Conservation (phyloP, 2,888 invertebrate species). For the Coleophora deauratella region DNA sequence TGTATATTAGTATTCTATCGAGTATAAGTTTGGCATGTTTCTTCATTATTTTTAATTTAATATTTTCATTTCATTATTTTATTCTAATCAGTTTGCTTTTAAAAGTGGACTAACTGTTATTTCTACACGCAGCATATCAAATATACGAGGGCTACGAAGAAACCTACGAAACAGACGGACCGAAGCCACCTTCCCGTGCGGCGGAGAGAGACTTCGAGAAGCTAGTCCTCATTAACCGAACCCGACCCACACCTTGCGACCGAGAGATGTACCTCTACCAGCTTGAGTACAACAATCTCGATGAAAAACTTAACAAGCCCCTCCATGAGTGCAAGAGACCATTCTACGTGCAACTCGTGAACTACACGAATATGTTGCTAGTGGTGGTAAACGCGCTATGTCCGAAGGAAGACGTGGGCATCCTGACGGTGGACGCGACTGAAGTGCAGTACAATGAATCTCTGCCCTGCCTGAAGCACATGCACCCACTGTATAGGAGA, state of each 20-base stretch:
- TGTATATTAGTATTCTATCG: too few species aligned
- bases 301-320: slow-evolving; percentile 64
- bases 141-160: slow-evolving; percentile 69
- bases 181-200: slow-evolving; percentile 53
- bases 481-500: slow-evolving; percentile 76
- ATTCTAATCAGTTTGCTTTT: background rate
- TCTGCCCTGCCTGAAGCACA: slow-evolving; percentile 73
- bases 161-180: slow-evolving; percentile 48
- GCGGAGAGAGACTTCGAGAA: slow-evolving; percentile 76
- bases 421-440: slow-evolving; percentile 53
- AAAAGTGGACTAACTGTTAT: background rate
- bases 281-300: slow-evolving; percentile 59
- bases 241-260: slow-evolving; percentile 89
- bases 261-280: slow-evolving; percentile 78
- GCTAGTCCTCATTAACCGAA: slow-evolving; percentile 80
- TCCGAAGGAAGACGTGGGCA: slow-evolving; percentile 57
- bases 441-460: slow-evolving; percentile 75
- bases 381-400: slow-evolving; percentile 83
- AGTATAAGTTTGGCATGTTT: background rate
- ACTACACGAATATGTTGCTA: slow-evolving; percentile 84
- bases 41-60: background rate
- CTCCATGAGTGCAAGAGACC: slow-evolving; percentile 67
- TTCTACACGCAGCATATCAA: slow-evolving; percentile 33
- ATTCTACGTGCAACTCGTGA: slow-evolving; percentile 83
- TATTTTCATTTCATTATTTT: background rate